These are phyloP conservation scores for Clunio marinus DNA, from an alignment of 2,888 invertebrate genomes.

Conservation along the genomic window DNA sequence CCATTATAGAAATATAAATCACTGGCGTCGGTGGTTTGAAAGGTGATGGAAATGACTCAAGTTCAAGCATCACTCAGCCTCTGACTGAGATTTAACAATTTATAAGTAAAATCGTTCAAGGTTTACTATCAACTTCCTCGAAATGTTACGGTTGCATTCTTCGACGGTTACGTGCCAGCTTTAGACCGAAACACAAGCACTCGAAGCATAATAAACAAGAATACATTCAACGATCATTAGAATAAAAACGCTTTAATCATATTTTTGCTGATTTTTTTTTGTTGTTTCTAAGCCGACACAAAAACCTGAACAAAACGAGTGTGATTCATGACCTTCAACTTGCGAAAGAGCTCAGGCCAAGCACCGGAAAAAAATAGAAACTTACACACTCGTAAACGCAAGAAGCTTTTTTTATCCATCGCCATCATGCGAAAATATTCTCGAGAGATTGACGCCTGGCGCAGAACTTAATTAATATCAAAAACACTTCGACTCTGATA, in stretches of 20 bases:
- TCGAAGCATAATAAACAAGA: not conserved
- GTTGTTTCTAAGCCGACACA: not conserved
- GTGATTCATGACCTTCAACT: constrained; percentile 35
- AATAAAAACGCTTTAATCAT: constrained; percentile 11
- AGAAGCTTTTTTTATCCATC: constrained; percentile 9
- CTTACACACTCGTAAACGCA: constrained; percentile 34
- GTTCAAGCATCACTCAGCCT: no score
- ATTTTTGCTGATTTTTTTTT: no score
- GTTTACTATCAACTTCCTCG: constrained; percentile 5
- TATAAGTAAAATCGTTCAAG: no score
- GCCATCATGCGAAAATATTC: constrained; percentile 14
- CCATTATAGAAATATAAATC: constrained; percentile 9
- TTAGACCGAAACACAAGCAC: constrained; percentile 5
- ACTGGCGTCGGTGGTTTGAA: not conserved
- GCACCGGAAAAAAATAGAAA: no score
- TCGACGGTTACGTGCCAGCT: constrained; percentile 14
- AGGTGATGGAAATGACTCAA: no score
- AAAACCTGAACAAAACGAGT: not conserved
- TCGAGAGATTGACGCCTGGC: not conserved
- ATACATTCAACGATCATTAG: no score
- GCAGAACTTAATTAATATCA: constrained; percentile 14
- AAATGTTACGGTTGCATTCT: constrained; percentile 7
- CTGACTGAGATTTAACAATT: no score
- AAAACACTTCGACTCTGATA: no score
- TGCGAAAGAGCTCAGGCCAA: not conserved